Percentiles rank a stretch among this genome's conserved stretches.
Conservation (phyloP, 2,797 vertebrate species). For the Hypotaenidia okinawae region DNA sequence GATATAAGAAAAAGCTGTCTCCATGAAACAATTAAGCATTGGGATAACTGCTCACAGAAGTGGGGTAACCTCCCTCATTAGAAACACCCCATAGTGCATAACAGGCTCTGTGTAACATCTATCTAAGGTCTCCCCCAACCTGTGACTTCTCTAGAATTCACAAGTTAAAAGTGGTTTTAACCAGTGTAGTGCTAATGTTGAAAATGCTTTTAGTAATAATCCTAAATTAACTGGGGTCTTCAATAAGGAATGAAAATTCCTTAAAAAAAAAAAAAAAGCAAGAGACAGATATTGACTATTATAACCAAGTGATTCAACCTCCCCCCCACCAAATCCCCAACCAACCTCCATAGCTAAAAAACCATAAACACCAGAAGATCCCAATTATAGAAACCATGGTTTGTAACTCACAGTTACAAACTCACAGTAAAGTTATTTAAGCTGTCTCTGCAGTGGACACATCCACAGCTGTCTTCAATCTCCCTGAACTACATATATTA, state of each 20-base stretch:
- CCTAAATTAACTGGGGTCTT: neutral
- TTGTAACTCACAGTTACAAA: neutral
- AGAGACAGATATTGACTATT: neutral
- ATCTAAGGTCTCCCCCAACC: neutral
- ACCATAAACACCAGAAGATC: rapidly evolving
- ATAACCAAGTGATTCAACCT: neutral
- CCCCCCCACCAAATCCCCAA: rapidly evolving
- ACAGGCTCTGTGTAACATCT: neutral
- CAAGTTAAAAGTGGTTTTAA: neutral
- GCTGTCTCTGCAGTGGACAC: neutral
- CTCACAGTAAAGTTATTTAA: neutral
- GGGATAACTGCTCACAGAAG: neutral
- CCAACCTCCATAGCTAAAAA: neutral
- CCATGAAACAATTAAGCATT: neutral
- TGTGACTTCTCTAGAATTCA: neutral
- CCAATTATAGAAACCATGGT: neutral
- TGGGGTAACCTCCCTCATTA: neutral
- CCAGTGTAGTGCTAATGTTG: neutral
- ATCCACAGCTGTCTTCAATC: neutral
- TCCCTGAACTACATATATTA: neutral
- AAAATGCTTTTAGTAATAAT: neutral
- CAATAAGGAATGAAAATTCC: neutral
- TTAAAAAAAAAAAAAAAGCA: neutral
- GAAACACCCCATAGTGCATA: neutral
- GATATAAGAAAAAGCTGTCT: neutral